phyloP scores from a whole-genome alignment of 1,140 invertebrate genomes.

The Laodelphax striatellus region DNA sequence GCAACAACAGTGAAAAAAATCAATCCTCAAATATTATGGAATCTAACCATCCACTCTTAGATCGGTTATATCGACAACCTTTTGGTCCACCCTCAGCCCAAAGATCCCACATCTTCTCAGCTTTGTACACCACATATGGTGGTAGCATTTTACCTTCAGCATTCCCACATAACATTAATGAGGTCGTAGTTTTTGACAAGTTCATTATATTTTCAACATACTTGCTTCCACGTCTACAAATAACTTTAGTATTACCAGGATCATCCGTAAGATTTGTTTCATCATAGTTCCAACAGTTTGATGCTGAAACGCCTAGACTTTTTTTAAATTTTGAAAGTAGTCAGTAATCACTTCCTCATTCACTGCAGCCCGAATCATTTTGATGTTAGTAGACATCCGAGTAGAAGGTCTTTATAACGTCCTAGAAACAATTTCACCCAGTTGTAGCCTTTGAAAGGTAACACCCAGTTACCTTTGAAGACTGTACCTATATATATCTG shows the following conservation, averaged over 20 bases:
- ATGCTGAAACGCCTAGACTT: conserved; percentile 21
- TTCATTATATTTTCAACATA: conserved; percentile 15
- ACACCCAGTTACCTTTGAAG: conserved; percentile 9
- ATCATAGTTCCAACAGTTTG: conserved; percentile 32
- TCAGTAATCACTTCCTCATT: conserved; percentile 19
- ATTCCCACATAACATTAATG: conserved; percentile 17
- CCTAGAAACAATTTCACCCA: conserved; percentile 15
- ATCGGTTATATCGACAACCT: conserved; percentile 23
- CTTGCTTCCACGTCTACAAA: conserved; percentile 10
- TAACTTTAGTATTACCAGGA: conserved; percentile 22
- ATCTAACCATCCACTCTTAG: conserved; percentile 30
- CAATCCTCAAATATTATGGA: conserved; percentile 25
- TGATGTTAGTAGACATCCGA: conserved; percentile 22
- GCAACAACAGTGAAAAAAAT: conserved; percentile 17
- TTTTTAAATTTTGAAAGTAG: conserved; percentile 17
- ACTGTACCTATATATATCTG: neutral
- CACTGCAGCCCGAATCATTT: conserved; percentile 14
- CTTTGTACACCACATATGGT: conserved; percentile 30
- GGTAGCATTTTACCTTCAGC: conserved; percentile 20
- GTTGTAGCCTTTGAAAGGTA: conserved; percentile 12
- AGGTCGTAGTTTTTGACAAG: conserved; percentile 11
- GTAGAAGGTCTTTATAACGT: conserved; percentile 13
- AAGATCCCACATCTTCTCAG: conserved; percentile 26
- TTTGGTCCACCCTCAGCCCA: conserved; percentile 28
- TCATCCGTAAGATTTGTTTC: conserved; percentile 33